A percentile compares a stretch with the other conserved stretches of the same genome.
Evolutionary conservation across 2,888 invertebrate species (phyloP).

Genomic region (Lochmaea crataegi): DNA sequence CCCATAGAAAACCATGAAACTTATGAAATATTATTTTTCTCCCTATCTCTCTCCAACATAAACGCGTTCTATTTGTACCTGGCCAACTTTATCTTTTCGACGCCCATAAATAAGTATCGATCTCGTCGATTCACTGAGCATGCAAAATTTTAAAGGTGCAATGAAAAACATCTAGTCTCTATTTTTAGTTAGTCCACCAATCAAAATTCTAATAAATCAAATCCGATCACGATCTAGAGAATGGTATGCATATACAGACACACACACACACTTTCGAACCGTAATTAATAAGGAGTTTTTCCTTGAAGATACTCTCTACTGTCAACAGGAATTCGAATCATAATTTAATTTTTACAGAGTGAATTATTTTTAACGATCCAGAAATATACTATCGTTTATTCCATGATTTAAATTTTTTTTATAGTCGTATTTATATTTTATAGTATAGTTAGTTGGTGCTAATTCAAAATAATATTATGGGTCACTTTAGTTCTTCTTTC

Average conservation of each 20-base stretch:
- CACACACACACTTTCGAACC: neutral
- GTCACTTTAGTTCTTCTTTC: too few relatives aligned
- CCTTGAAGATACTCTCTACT: slow-evolving; percentile 3
- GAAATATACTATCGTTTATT: too few relatives aligned
- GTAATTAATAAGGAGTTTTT: slow-evolving; percentile 12
- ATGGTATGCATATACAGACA: neutral
- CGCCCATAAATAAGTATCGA: neutral
- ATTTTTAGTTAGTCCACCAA: slow-evolving; percentile 10
- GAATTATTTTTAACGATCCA: neutral
- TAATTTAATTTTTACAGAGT: neutral
- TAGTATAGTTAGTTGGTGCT: too few relatives aligned
- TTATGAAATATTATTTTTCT: too few relatives aligned
- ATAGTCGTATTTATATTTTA: too few relatives aligned
- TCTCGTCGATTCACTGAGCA: neutral
- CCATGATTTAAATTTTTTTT: too few relatives aligned
- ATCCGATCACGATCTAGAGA: slow-evolving; percentile 2
- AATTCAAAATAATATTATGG: too few relatives aligned
- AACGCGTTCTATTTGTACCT: neutral
- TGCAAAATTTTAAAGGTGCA: slow-evolving; percentile 12
- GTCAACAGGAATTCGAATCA: slow-evolving; percentile 4
- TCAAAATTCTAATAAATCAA: slow-evolving; percentile 11
- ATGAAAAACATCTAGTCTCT: slow-evolving; percentile 7
- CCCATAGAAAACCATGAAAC: too few relatives aligned
- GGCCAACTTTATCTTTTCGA: neutral
- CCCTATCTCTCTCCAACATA: neutral